Evolutionary conservation across 2,113 vertebrate genomes (phyloP).

Genomic region (Eurystomus gularis): DNA sequence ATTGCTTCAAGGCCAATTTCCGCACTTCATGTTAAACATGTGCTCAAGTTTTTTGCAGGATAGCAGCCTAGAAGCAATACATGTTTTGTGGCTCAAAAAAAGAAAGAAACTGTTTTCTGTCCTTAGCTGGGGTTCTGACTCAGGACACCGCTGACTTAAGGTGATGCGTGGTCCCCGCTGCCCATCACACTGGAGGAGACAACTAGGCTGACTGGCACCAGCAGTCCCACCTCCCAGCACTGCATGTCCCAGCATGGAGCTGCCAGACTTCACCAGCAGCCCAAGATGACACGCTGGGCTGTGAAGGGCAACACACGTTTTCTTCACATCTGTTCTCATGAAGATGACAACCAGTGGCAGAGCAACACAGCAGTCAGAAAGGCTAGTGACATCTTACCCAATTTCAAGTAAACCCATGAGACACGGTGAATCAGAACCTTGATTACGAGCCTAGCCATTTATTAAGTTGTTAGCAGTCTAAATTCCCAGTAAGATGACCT

Average conservation of each 20-base stretch:
- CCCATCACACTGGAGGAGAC: not conserved
- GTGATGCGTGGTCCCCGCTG: not conserved
- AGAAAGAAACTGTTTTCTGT: not conserved
- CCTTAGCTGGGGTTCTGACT: not conserved
- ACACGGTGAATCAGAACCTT: not conserved
- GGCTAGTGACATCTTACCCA: not conserved
- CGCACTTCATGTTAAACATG: not conserved
- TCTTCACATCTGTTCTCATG: not conserved
- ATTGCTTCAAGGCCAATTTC: not conserved
- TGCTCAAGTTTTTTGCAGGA: not conserved
- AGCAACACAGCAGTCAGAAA: not conserved
- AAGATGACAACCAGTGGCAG: not conserved
- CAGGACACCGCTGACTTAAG: not conserved
- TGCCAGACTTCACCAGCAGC: not conserved
- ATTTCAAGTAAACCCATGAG: not conserved
- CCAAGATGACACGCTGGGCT: not conserved
- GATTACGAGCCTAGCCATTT: not conserved
- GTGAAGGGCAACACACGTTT: not conserved
- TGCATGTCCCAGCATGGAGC: not conserved
- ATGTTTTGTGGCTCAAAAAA: not conserved
- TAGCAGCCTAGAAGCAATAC: not conserved
- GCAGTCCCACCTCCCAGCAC: rapidly evolving
- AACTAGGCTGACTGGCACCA: rapidly evolving
- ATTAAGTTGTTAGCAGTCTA: not conserved
- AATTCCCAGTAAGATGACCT: not conserved